Conservation (phyloP, 1,140 invertebrate genomes). For the Eufriesea mexicana region DNA sequence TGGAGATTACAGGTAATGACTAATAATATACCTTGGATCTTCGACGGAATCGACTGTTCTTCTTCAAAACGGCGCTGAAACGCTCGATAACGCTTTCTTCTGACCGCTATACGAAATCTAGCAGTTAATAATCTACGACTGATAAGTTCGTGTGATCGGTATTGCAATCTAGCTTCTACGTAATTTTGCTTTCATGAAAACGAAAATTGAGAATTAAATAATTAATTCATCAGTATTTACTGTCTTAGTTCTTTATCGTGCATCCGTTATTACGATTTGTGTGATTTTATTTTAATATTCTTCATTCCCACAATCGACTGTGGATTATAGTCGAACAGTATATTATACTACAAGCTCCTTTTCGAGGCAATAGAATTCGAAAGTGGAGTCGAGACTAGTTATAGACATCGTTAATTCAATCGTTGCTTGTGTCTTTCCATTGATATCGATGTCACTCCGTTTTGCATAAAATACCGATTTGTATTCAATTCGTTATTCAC, state of each 20-base stretch:
- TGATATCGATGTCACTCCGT: conserved; percentile 9
- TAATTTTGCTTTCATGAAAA: neutral
- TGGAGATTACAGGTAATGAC: conserved; percentile 77
- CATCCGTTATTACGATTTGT: no score
- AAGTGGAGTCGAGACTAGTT: neutral
- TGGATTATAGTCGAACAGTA: neutral
- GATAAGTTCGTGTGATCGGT: neutral
- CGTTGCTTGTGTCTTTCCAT: conserved; percentile 1
- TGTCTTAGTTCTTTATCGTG: no score
- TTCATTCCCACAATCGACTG: no score
- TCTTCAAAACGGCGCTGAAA: conserved; percentile 28
- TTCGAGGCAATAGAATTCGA: neutral
- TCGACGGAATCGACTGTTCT: conserved; percentile 26
- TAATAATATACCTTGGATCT: conserved; percentile 73
- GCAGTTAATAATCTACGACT: neutral
- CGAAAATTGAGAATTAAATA: neutral
- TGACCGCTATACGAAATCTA: neutral
- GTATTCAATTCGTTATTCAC: conserved; percentile 24
- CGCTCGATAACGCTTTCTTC: conserved; percentile 15
- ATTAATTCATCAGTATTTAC: neutral
- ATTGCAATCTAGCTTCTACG: no score
- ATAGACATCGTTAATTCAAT: conserved; percentile 13
- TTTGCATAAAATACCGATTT: conserved; percentile 33
- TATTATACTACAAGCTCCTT: neutral
- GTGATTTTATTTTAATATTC: neutral